Evolutionary conservation across 1,140 invertebrate species (phyloP).

Genomic region (Sinella curviseta): DNA sequence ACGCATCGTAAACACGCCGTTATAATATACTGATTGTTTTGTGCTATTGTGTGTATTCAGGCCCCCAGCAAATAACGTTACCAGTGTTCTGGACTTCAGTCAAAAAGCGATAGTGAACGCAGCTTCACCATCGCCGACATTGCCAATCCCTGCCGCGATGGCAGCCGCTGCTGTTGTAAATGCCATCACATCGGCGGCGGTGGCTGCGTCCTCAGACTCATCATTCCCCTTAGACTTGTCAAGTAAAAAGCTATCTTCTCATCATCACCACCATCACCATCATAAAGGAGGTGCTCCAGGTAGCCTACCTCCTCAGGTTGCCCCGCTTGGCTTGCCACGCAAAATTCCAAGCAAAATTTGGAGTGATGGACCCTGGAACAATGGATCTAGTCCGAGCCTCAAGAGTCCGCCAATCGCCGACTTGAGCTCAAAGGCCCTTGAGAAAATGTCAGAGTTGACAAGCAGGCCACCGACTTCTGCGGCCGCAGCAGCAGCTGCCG

Average conservation of each 20-base stretch:
- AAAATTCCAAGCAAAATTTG: conserved; percentile 22
- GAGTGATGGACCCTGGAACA: conserved; percentile 11
- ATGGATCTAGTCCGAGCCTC: conserved; percentile 15
- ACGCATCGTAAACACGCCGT: no score
- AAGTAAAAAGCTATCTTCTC: background rate
- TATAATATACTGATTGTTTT: no score
- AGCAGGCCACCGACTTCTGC: conserved; percentile 57
- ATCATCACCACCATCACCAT: background rate
- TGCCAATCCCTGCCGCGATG: background rate
- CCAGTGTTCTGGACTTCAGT: conserved; percentile 41
- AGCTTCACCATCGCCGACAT: conserved; percentile 1
- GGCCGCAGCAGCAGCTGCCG: conserved; percentile 59
- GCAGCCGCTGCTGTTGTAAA: conserved; percentile 16
- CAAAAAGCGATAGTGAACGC: background rate
- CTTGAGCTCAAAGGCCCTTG: conserved; percentile 57
- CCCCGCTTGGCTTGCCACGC: background rate
- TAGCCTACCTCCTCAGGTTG: background rate
- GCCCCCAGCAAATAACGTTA: conserved; percentile 9
- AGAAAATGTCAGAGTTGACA: conserved; percentile 86
- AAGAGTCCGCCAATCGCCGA: conserved; percentile 37
- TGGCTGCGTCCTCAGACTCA: background rate
- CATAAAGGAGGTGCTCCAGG: background rate
- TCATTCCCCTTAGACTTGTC: conserved; percentile 2
- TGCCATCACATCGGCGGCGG: background rate
- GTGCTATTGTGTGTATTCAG: no score